Base-by-base conservation (phyloP, 1,140 invertebrate species). In the Trichomalopsis sarcophagae region DNA sequence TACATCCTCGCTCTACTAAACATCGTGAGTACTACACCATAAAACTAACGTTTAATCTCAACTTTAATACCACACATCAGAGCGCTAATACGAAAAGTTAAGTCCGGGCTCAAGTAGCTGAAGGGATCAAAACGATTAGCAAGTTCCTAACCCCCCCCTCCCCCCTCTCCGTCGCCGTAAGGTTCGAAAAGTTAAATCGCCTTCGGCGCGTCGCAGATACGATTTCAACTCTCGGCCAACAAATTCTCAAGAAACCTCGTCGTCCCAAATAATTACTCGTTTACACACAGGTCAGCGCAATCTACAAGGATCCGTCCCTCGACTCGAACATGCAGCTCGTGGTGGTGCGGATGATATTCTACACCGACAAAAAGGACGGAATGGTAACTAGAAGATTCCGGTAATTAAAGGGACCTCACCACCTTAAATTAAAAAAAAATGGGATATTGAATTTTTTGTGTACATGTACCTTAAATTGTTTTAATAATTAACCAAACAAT, bases 1-100 rank as follows among this genome's bases (percentile, higher is more conserved):
- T 97, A 97, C 90, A 94, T 97, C 86, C 92, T 97, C 82, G 95
- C 96, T 4, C 93, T 97, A 80, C 94, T 97, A 93, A 97, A 97
- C 89, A 97, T 97, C 86, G 96, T 96, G 94, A 95, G 94, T 93
- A 78, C 33, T 13, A 30, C 17, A 47, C n/a, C 5, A 36, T 44
- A 44, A 44, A 7, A 44, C 40, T 11, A 74, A 55, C 40, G 7
- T 82, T 21, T 4, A 62, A 62, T 82, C 47, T n/a, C 1, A 36
- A 75, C 5, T 76, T 66, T 14, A 27, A 40, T 13, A 1, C 27
- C 27, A 27, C 14, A 2, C 1, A 75, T 66, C 7, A 36, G 40
- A 11, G 40, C 1, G 33, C 47, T 73, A 55, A 74, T 74, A 81
- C 14, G 44, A 14, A 33, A 74, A 73, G 44, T 81, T 81, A 27